Evolutionary conservation across 1,140 invertebrate species (phyloP).

Genomic region (Popillia japonica): DNA sequence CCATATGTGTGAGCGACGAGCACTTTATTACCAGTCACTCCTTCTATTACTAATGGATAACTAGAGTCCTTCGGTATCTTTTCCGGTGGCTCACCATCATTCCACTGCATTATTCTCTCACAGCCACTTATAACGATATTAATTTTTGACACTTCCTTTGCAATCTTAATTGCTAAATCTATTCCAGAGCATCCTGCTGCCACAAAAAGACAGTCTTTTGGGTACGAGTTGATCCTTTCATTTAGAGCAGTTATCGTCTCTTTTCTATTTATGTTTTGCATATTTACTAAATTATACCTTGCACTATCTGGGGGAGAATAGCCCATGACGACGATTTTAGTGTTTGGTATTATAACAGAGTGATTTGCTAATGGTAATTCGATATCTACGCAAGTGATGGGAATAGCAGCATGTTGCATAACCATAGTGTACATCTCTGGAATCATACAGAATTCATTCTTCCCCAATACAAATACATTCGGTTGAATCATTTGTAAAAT

Average conservation of each 20-base stretch:
- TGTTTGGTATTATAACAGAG: background rate
- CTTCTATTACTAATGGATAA: background rate
- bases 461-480: background rate
- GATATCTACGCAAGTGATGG: background rate
- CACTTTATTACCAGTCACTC: background rate
- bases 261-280: background rate
- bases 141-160: background rate
- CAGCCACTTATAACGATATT: constrained; percentile 4
- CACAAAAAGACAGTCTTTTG: background rate
- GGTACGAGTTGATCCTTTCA: background rate
- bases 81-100: background rate
- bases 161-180: background rate
- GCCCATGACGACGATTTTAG: background rate
- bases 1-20: background rate
- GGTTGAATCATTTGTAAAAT: background rate
- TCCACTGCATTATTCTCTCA: background rate
- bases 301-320: background rate
- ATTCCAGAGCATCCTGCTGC: background rate
- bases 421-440: background rate
- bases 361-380: background rate
- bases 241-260: background rate
- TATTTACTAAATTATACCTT: background rate
- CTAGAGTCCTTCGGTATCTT: background rate
- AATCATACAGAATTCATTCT: background rate
- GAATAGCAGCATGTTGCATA: background rate